Evolutionary conservation across 2,888 invertebrate species (phyloP), one percentile per base, ranked within the genome.

Genomic region (Tenthredo notha): DNA sequence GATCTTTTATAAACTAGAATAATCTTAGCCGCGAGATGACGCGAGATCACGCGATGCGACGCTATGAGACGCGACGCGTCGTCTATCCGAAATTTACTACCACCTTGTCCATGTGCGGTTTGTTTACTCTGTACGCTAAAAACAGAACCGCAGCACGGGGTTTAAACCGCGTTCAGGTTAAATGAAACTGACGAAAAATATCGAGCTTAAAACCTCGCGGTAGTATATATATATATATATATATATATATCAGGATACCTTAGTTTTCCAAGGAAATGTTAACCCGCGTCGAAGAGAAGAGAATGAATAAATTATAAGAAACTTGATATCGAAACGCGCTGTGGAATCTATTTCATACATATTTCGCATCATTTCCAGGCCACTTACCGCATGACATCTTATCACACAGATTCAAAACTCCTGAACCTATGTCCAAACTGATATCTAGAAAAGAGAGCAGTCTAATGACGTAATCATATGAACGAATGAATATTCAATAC

Each of bases 401-500:
- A 15, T 47, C 47, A 15, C 47, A 15, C 47, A 15, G 18, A n/a
- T 50, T 50, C 18, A 50, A 18, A 50, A 50, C 50, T 50, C 50
- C 50, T 50, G n/a, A 50, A 6, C n/a, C 50, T 50, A n/a, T 5
- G 5, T 4, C 18, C 50, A 2, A 18, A 50, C 18, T 18, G n/a
- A 47, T 47, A 47, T 47, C 1, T 2, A 4, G 2, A 50, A 50
- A 50, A 50, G 50, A 50, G 50, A 50, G 18, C 50, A 50, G 18
- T 50, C 50, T 1, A 9, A 50, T 50, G 50, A 50, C 50, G 50
- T 50, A 50, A 50, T 50, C 50, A 6, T 6, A 6, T 7, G 37
- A 37, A n/a, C 18, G 29, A 47, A 86, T 90, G 90, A 90, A 90
- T 90, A 90, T 90, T 90, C 90, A 90, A 90, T 89, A 88, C 18